These are phyloP conservation scores for Hyposoter didymator DNA, from an alignment of 2,888 invertebrate genomes.

Conservation along the genomic window DNA sequence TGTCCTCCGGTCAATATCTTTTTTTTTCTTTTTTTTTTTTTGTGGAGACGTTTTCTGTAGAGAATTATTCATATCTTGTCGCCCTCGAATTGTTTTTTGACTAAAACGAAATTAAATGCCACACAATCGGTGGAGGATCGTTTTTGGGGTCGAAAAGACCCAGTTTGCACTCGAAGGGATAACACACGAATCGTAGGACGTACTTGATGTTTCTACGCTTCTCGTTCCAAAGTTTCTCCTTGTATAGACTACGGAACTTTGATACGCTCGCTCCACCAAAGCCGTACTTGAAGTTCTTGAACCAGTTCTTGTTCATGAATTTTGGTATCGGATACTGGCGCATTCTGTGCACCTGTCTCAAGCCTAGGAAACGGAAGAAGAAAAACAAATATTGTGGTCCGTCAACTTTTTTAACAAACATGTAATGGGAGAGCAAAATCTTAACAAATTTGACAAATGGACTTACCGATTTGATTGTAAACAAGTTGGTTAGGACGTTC, in stretches of 20 bases:
- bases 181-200: neutral
- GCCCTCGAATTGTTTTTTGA: too few relatives aligned
- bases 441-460: neutral
- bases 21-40: too few relatives aligned
- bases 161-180: too few relatives aligned
- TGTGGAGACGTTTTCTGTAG: too few relatives aligned
- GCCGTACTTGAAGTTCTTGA: slow-evolving; percentile 86
- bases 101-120: too few relatives aligned
- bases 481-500: slow-evolving; percentile 89
- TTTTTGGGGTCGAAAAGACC: too few relatives aligned
- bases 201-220: slow-evolving; percentile 31
- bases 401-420: neutral
- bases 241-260: slow-evolving; percentile 87
- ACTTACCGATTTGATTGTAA: slow-evolving; percentile 86
- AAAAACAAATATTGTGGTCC: neutral
- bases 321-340: slow-evolving; percentile 89
- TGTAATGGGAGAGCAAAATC: neutral
- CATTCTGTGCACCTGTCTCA: slow-evolving; percentile 82
- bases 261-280: slow-evolving; percentile 88
- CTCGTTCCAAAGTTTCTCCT: slow-evolving; percentile 87
- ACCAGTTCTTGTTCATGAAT: slow-evolving; percentile 88
- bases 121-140: too few relatives aligned
- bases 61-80: too few relatives aligned
- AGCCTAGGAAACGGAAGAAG: slow-evolving; percentile 74
- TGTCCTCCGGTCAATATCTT: too few relatives aligned